Percentiles rank a stretch among this genome's conserved stretches.
These are phyloP conservation scores for Syrmaticus mikado DNA, from an alignment of 2,113 vertebrate species.

Conservation along the genomic window DNA sequence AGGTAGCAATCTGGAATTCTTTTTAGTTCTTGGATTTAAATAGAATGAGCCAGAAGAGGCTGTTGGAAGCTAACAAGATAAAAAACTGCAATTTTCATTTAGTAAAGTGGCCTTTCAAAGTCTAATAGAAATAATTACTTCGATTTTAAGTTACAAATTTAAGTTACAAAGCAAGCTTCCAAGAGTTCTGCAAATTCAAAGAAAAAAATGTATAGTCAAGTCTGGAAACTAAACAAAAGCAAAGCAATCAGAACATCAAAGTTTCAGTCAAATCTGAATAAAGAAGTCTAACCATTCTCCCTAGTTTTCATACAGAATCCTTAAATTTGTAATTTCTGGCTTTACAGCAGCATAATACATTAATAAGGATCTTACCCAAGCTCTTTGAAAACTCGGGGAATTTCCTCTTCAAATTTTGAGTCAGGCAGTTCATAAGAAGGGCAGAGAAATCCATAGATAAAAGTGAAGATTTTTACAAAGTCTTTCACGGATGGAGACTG, in stretches of 20 bases:
- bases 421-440: slow-evolving; percentile 89
- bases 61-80: background rate
- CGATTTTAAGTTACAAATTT: background rate
- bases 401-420: slow-evolving; percentile 94
- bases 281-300: background rate
- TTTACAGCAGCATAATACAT: background rate
- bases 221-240: background rate
- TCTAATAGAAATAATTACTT: background rate
- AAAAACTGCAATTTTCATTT: background rate
- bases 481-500: slow-evolving; percentile 95
- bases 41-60: background rate
- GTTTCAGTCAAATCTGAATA: background rate
- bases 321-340: background rate
- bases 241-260: background rate
- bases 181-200: background rate
- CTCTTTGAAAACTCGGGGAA: slow-evolving; percentile 90
- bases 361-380: slow-evolving; percentile 81
- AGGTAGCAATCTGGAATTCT: background rate
- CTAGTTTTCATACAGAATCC: background rate
- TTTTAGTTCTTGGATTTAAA: background rate
- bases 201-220: background rate
- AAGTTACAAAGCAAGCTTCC: background rate
- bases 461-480: slow-evolving; percentile 94
- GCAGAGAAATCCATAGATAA: slow-evolving; percentile 89
- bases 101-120: background rate